Evolutionary conservation across 2,113 vertebrate genomes (phyloP), one percentile per base, ranked within the genome.

Genomic region (Oreotrochilus melanogaster): DNA sequence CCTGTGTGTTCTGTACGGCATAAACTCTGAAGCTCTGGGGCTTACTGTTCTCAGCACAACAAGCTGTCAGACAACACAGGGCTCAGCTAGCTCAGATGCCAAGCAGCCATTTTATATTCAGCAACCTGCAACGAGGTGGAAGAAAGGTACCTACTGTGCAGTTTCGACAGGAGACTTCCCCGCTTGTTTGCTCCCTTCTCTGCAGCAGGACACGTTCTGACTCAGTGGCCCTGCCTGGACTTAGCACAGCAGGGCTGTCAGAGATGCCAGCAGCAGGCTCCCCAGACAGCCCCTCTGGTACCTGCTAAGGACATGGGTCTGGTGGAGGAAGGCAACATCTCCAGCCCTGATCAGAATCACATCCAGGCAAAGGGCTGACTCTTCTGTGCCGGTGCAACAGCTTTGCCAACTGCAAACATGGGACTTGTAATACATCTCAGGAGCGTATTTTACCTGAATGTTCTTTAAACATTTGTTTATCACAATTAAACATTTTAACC

Each of bases 401-500:
- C 74, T 90, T 66, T 84, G 88, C 83, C 76, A 85, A 80, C 28
- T 51, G 71, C 71, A 93, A 78, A 84, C 82, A 64, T 1, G 0
- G 61, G 75, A 80, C 71, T 53, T 53, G 30, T 58, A 88, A 67
- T 74, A 37, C 43, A 86, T 57, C 79, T 80, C 79, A 35, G 69
- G 64, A 74, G 67, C 23, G 21, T 83, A 88, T 94, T 95, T 93
- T 94, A 86, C 86, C 76, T 81, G 74, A 93, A 86, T 61, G 76
- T 72, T 96, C 88, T 88, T 92, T 91, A 92, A 97, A 92, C 61
- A 78, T 91, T 96, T 90, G 92, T 94, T 96, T 97, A 92, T 75
- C 74, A 88, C 89, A 97, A 97, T 97, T 94, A 96, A 92, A 91
- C 82, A 71, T 95, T 95, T 95, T 74, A 94, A 61, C 87, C 73